Evolutionary conservation across 2,797 vertebrate genomes (phyloP).

Genomic region (Cottoperca gobio): DNA sequence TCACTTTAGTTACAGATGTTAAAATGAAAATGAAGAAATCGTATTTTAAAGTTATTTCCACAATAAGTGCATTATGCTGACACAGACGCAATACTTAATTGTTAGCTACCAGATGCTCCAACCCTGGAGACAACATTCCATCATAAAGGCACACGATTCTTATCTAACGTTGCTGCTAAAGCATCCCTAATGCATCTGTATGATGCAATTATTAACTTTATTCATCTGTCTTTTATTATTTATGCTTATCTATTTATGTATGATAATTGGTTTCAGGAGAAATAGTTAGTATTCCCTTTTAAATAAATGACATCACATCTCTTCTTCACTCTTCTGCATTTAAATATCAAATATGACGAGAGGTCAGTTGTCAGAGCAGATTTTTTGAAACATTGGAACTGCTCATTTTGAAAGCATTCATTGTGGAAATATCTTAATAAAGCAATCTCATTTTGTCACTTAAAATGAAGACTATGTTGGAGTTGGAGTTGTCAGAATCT

Average conservation of each 20-base stretch:
- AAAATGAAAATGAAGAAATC: conserved; percentile 8
- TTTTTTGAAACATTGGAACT: neutral
- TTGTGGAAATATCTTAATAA: conserved; percentile 47
- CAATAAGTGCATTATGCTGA: conserved; percentile 39
- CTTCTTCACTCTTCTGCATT: neutral
- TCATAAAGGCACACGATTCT: conserved; percentile 52
- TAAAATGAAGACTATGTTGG: conserved; percentile 38
- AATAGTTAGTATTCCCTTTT: neutral
- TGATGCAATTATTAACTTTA: neutral
- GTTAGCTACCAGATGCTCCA: neutral
- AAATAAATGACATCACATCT: neutral
- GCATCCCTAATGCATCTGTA: neutral
- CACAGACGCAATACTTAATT: neutral
- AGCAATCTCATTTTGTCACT: conserved; percentile 6
- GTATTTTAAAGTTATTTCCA: conserved; percentile 46
- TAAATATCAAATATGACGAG: neutral
- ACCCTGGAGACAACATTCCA: neutral
- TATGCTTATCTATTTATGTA: neutral
- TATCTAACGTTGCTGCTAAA: conserved; percentile 6
- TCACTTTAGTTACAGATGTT: neutral
- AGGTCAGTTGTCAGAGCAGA: neutral
- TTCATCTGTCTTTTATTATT: neutral
- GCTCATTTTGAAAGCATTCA: conserved; percentile 20
- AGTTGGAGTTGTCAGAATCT: conserved; percentile 27
- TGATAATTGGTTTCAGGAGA: neutral